Base-by-base conservation (phyloP, 2,113 vertebrate genomes). In the Puntigrus tetrazona region DNA sequence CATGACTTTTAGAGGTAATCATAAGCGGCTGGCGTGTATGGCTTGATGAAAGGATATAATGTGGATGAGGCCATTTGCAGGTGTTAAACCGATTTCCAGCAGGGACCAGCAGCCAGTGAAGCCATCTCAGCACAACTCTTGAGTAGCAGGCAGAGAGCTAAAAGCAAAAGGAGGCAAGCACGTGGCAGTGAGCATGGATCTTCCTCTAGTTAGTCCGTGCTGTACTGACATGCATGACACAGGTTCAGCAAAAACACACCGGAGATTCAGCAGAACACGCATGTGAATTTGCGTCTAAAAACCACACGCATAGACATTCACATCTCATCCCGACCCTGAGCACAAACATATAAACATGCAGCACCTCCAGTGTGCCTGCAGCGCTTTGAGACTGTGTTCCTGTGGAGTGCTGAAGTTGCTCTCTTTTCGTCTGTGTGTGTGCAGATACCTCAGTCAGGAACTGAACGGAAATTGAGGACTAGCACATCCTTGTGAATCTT, bases 401-500 rank as follows among this genome's bases (percentile, higher is more conserved):
- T 31, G 43, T 50, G 43, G 14, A 43, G n/a, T 43, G 38, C 69
- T 27, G 69, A 72, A 25, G 10, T 50, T 77, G 8, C 5, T 57
- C 52, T 74, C 41, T 63, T 25, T 59, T 29, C 13, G 20, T 20
- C 16, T 50, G 45, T 59, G 61, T 36, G 41, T 47, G 36, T 67
- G 57, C 57, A 81, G 34, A n/a, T 52, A 18, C 10, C 22, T 80
- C 6, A 79, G 18, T 29, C 18, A 59, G 65, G 34, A 79, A 43
- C 61, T 36, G 20, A 79, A 59, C 38, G 11, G 20, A 22, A n/a
- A 74, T 36, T 9, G 22, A 65, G 16, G 34, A 75, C 61, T 22
- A 81, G 65, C 10, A 85, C 78, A 18, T 72, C 25, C 78, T 67
- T 29, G 14, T 61, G 5, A 27, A 84, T 83, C 78, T 73, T 55